Evolutionary conservation across 2,888 invertebrate species (phyloP), one percentile per base, ranked within the genome.

Genomic region (Drosophila silvestris): DNA sequence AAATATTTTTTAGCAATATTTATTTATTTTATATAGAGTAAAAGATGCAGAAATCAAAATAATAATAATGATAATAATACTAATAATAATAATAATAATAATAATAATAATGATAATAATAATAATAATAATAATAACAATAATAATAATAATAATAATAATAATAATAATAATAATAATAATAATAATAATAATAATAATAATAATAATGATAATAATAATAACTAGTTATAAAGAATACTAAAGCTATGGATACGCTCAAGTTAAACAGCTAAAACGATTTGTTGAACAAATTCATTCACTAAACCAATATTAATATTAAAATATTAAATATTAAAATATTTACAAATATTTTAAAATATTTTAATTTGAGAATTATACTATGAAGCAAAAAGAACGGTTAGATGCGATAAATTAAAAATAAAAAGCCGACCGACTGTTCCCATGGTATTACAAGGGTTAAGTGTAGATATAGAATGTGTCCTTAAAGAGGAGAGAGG

Each of bases 391-490:
- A 1, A 12, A 44, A 6, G n/a, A 41, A 16, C 7, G 37, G 39
- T 12, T 1, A 39, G 3, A n/a, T 5, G 41, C n/a, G 12, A 12
- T 2, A n/a, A 5, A n/a, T n/a, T 0, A 9, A 10, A n/a, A 4
- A 12, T 0, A 10, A n/a, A 14, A 33, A 39, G 9, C 3, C 22
- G 2, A 14, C 3, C 1, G 22, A 44, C 14, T 44, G 22, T 14
- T 44, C 6, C 6, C 12, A 6, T 1, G 6, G 6, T 6, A 44
- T 22, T 22, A 22, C n/a, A 12, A 22, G 22, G 12, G 3, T 0
- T n/a, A 3, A 14, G 1, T 44, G 14, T 6, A 44, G 22, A 22
- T 22, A 44, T 14, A 4, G 0, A 22, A 7, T 14, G 14, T 14
- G 44, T 7, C 3, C 7, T 22, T 14, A 22, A 14, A 44, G 3